phyloP scores from a whole-genome alignment of 2,113 vertebrate genomes.

The Apodemus speciosus region DNA sequence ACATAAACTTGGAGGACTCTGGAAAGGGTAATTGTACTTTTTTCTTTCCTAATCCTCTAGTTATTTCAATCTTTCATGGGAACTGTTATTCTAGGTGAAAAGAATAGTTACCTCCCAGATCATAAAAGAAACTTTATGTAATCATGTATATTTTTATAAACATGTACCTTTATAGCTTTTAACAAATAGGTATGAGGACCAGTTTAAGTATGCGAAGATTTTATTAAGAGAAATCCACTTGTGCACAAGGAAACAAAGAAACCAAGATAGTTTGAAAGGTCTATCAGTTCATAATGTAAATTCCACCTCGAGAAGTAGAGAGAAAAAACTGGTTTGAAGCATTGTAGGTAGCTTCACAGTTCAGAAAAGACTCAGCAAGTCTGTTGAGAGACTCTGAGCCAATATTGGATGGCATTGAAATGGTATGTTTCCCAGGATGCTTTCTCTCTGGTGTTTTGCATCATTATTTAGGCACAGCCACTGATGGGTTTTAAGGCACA shows the following conservation, averaged over 20 bases:
- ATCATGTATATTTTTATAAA: background rate
- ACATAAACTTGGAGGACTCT: background rate
- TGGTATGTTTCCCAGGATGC: background rate
- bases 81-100: background rate
- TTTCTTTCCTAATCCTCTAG: background rate
- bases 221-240: background rate
- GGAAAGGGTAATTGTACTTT: background rate
- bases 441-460: background rate
- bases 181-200: background rate
- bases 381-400: background rate
- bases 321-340: background rate
- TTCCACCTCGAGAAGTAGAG: background rate
- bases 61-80: background rate
- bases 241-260: background rate
- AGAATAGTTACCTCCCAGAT: background rate
- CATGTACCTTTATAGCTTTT: background rate
- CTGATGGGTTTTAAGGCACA: background rate
- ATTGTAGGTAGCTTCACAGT: background rate
- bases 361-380: background rate
- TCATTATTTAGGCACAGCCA: background rate
- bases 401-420: background rate
- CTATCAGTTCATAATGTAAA: background rate
- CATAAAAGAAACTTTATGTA: constrained; percentile 16
- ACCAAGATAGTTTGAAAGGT: background rate
- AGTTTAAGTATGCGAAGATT: background rate